A percentile compares a stretch with the other conserved stretches of the same genome.
Evolutionary conservation across 2,888 invertebrate species (phyloP).

Genomic region (Mesorhabditis spiculigera): DNA sequence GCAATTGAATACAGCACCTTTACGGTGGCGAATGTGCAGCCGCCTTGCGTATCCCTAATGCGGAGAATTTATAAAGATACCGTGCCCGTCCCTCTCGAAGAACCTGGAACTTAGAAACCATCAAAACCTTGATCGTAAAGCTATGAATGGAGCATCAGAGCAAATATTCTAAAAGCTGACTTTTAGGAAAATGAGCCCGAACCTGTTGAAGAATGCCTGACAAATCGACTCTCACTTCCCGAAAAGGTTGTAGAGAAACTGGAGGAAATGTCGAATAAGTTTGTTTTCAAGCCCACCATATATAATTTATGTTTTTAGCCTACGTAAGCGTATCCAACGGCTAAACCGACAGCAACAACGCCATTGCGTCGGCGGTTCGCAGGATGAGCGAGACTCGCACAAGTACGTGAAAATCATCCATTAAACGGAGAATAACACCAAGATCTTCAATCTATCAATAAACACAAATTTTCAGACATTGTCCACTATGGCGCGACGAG

Average conservation of each 20-base stretch:
- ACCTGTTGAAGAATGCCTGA: constrained; percentile 44
- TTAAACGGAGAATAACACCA: background rate
- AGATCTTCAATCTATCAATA: background rate
- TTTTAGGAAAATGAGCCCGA: constrained; percentile 23
- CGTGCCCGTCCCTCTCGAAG: too few species aligned
- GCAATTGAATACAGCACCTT: too few species aligned
- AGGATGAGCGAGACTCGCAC: background rate
- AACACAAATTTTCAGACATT: constrained; percentile 24
- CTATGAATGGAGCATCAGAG: too few species aligned
- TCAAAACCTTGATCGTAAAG: too few species aligned
- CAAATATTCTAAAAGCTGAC: too few species aligned
- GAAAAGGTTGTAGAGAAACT: constrained; percentile 30
- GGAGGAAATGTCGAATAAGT: constrained; percentile 14
- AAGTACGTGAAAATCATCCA: background rate
- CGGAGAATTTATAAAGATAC: too few species aligned
- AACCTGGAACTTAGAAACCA: too few species aligned
- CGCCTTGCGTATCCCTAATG: too few species aligned
- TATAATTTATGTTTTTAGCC: constrained; percentile 1
- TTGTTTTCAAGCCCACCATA: constrained; percentile 1
- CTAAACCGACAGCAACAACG: constrained; percentile 29
- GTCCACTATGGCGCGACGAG: constrained; percentile 45
- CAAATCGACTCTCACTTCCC: constrained; percentile 32
- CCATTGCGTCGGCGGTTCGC: constrained; percentile 17
- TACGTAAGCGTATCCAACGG: constrained; percentile 10
- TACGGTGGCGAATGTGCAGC: too few species aligned